Evolutionary conservation across 2,113 vertebrate species (phyloP).

Genomic region (Otolemur garnettii): DNA sequence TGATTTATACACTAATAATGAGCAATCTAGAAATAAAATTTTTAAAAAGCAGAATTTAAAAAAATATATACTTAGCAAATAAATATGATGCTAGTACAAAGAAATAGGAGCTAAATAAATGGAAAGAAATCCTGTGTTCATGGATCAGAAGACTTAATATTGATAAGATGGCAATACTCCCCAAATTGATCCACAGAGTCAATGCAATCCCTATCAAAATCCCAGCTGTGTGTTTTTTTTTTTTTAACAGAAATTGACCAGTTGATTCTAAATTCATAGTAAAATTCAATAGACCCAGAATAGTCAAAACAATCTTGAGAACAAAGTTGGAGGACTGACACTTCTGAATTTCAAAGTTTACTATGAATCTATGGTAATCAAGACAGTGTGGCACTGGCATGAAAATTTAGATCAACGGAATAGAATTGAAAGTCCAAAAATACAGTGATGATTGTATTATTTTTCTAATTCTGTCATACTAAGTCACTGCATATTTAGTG

Average conservation of each 20-base stretch:
- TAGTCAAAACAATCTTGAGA: neutral
- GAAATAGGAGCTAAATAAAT: neutral
- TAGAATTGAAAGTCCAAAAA: neutral
- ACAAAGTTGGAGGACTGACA: neutral
- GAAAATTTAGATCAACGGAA: neutral
- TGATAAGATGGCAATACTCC: neutral
- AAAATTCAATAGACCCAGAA: neutral
- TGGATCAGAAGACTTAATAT: neutral
- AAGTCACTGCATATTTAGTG: neutral
- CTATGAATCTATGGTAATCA: neutral
- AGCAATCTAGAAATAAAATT: neutral
- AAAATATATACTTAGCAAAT: neutral
- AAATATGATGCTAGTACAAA: neutral
- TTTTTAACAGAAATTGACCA: neutral
- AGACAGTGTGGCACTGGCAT: neutral
- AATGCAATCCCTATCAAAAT: neutral
- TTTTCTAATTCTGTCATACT: neutral
- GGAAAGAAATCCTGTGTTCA: neutral
- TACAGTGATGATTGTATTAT: neutral
- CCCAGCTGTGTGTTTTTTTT: neutral
- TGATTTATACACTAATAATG: neutral
- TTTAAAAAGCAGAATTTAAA: neutral
- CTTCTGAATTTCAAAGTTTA: neutral
- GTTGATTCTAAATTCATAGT: neutral
- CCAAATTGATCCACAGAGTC: neutral